Base-by-base conservation (phyloP, 2,113 vertebrate species). In the Plectropomus leopardus region DNA sequence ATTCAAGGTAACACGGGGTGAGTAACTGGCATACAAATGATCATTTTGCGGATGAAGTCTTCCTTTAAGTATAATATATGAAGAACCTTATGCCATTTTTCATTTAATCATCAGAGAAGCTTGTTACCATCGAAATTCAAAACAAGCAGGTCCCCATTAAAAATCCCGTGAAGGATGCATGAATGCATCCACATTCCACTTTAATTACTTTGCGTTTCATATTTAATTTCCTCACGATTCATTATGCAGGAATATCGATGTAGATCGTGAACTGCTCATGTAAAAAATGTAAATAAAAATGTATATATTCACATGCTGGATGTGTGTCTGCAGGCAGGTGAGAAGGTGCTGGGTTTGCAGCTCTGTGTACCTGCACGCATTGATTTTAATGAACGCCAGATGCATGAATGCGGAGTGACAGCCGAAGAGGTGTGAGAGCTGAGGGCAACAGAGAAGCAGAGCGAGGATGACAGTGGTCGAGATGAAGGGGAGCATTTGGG, bases 401-500 rank as follows among this genome's bases (percentile, higher is more conserved):
- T 23, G 53, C 14, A 10, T 2, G 61, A 69, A 81, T 86, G 77
- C 14, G 1, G 61, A 83, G 58, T 40, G 85, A 85, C 85, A 82
- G 72, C 19, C 78, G 28, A 11, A 74, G 82, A 86, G 72, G 78
- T 63, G 84, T 9, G 72, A 77, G 79, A 71, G 83, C 79, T 73
- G 59, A 63, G 68, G 79, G 80, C 69, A 72, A 42, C 58, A 57
- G 75, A 76, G 70, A 75, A 61, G 76, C 72, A 54, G 76, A 80
- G 85, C 47, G n/a, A 40, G 47, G 72, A 61, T 68, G 86, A 85
- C 88, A 72, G 80, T 51, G 81, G 77, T 55, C 32, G 23, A 78
- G 84, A 87, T 73, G 83, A 86, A 86, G 71, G 70, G 54, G 80
- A 77, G 80, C 70, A 69, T 82, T 50, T n/a, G 72, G 74, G 67